Conservation (phyloP, 2,113 vertebrate species). For the Barbus barbus region DNA sequence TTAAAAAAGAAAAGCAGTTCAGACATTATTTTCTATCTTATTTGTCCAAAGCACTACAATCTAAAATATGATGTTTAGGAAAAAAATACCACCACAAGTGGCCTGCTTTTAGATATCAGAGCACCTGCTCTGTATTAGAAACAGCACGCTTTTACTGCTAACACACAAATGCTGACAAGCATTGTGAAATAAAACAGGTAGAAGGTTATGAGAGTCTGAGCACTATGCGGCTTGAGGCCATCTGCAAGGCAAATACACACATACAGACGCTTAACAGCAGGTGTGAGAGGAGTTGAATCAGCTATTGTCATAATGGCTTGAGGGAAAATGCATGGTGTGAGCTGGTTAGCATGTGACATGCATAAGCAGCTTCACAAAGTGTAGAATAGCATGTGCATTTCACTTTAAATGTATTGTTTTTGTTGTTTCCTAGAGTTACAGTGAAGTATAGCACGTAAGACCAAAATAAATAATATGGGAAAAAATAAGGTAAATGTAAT, state of each 20-base stretch:
- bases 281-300: conserved; percentile 34
- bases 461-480: too few relatives aligned
- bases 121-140: neutral
- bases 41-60: neutral
- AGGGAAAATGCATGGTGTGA: neutral
- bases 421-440: neutral
- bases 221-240: conserved; percentile 1
- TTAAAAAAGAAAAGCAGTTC: too few relatives aligned
- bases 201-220: conserved; percentile 29
- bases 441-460: neutral
- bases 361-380: neutral
- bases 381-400: neutral
- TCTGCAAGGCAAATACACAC: conserved; percentile 51
- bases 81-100: neutral
- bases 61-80: neutral
- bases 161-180: neutral
- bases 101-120: neutral
- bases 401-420: too few relatives aligned
- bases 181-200: neutral
- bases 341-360: neutral
- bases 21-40: neutral
- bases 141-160: neutral
- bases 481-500: neutral
- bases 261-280: conserved; percentile 16
- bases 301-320: conserved; percentile 41